Conservation (phyloP, 2,888 invertebrate genomes). For the Melanotus villosus region DNA sequence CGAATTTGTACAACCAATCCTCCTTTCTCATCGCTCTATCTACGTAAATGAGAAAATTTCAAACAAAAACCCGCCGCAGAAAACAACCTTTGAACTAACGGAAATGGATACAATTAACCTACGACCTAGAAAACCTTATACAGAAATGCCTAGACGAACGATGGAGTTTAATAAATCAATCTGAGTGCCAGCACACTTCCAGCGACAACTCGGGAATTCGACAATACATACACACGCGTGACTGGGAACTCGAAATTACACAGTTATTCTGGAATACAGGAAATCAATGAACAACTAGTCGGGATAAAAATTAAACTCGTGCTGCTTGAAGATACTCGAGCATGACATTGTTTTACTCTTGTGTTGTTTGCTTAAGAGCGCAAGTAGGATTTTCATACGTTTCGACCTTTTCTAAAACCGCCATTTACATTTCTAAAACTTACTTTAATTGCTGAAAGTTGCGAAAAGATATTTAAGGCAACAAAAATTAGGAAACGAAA, state of each 20-base stretch:
- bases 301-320: slow-evolving; percentile 4
- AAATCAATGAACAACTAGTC: slow-evolving; percentile 15
- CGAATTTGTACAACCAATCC: too few species aligned
- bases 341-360: too few species aligned
- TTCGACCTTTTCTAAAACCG: too few species aligned
- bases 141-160: background rate
- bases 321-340: background rate
- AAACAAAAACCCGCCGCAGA: too few species aligned
- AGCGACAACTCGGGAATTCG: slow-evolving; percentile 14
- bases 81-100: background rate
- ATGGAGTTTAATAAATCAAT: slow-evolving; percentile 20
- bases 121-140: slow-evolving; percentile 1
- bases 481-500: too few species aligned
- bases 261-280: slow-evolving; percentile 22
- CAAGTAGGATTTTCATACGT: too few species aligned
- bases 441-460: too few species aligned
- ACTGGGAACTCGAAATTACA: slow-evolving; percentile 26
- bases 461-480: too few species aligned
- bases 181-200: slow-evolving; percentile 2
- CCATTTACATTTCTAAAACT: too few species aligned
- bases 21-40: background rate
- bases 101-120: slow-evolving; percentile 4
- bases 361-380: too few species aligned
- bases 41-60: too few species aligned
- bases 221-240: slow-evolving; percentile 17